Conservation (phyloP, 2,113 vertebrate species). For the Podarcis raffonei region DNA sequence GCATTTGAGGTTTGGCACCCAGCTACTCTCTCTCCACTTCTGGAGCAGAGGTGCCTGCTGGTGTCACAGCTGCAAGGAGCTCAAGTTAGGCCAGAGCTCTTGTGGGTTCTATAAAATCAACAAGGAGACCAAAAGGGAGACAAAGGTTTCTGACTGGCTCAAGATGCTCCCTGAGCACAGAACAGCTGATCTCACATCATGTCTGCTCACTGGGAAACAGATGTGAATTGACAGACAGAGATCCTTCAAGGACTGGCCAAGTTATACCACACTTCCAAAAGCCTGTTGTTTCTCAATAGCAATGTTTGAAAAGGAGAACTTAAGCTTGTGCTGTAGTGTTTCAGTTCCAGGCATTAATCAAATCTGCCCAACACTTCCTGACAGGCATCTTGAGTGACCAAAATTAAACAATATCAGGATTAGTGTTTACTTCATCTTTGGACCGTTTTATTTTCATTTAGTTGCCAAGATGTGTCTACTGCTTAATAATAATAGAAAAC, state of each 20-base stretch:
- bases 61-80: neutral
- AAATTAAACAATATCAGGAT: conserved; percentile 12
- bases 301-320: neutral
- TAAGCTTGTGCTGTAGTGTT: too few relatives aligned
- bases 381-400: neutral
- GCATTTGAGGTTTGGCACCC: conserved; percentile 19
- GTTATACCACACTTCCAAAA: conserved; percentile 31
- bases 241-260: conserved; percentile 20
- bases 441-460: too few relatives aligned
- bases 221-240: conserved; percentile 56
- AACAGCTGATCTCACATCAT: conserved; percentile 59
- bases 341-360: neutral
- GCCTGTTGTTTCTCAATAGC: conserved; percentile 19
- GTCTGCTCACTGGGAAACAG: conserved; percentile 54
- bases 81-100: neutral
- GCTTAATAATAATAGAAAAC: too few relatives aligned
- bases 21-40: neutral
- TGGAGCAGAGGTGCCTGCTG: neutral
- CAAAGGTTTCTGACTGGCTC: conserved; percentile 35
- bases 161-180: conserved; percentile 37
- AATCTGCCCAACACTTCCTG: neutral
- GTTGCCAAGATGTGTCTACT: too few relatives aligned
- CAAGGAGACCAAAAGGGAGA: conserved; percentile 15
- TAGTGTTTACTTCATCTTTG: conserved; percentile 5
- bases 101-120: conserved; percentile 38